Conservation (phyloP, 2,113 vertebrate species). For the Antechinus stuartii region DNA sequence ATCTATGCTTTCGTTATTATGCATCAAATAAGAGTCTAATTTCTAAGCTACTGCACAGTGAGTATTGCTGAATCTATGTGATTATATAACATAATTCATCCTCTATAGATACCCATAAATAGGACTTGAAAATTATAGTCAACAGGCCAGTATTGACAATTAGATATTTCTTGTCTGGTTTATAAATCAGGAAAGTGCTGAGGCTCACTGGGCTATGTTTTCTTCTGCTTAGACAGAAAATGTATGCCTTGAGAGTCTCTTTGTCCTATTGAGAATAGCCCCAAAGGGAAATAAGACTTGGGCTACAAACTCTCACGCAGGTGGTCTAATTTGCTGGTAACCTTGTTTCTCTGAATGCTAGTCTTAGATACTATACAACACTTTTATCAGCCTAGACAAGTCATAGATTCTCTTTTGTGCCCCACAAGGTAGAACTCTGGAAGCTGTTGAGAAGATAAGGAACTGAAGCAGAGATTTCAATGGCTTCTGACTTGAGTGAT, state of each 20-base stretch:
- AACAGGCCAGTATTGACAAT: constrained; percentile 27
- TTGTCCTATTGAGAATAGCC: neutral
- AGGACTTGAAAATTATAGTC: constrained; percentile 52
- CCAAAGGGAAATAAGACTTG: neutral
- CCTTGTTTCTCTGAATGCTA: constrained; percentile 48
- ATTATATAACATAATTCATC: constrained; percentile 41
- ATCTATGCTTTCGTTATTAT: neutral
- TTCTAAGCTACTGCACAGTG: constrained; percentile 27
- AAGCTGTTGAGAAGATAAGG: neutral
- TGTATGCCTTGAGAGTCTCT: neutral
- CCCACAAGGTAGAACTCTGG: neutral
- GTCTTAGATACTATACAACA: constrained; percentile 3
- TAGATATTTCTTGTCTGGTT: constrained; percentile 47
- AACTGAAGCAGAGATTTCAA: neutral
- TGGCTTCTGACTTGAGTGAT: neutral
- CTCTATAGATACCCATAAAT: neutral
- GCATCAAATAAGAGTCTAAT: constrained; percentile 55
- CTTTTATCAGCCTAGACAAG: neutral
- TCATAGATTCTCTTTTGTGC: neutral
- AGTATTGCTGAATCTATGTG: constrained; percentile 40
- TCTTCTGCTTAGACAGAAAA: neutral
- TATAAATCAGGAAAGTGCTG: constrained; percentile 43
- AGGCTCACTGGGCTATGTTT: neutral
- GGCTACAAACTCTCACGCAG: neutral
- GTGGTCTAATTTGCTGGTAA: constrained; percentile 33